Conservation (phyloP, 2,113 vertebrate genomes). For the Bubo scandiacus region DNA sequence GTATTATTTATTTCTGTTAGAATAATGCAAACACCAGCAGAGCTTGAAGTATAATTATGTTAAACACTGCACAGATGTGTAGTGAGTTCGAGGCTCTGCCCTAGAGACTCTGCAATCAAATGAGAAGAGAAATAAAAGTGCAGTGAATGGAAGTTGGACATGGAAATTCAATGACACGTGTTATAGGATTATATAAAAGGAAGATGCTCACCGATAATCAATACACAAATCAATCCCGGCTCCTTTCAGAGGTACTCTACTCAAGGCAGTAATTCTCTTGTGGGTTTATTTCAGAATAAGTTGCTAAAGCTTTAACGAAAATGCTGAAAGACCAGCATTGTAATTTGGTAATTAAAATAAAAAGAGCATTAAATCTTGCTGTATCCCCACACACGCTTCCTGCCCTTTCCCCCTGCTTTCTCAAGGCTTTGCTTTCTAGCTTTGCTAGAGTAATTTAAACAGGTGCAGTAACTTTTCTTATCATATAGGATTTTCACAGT, state of each 20-base stretch:
- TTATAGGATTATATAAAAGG: not conserved
- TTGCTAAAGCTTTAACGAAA: not conserved
- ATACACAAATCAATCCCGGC: not conserved
- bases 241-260: not conserved
- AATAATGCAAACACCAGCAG: not conserved
- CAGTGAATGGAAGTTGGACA: not conserved
- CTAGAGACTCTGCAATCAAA: slow-evolving; percentile 23
- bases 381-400: not conserved
- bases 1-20: slow-evolving; percentile 13
- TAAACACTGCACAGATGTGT: slow-evolving; percentile 33
- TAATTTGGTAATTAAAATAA: slow-evolving; percentile 4
- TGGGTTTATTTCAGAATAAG: not conserved
- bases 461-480: not conserved
- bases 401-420: not conserved
- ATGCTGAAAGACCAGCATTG: not conserved
- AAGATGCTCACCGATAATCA: slow-evolving; percentile 1
- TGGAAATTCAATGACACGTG: slow-evolving; percentile 6
- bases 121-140: slow-evolving; percentile 17
- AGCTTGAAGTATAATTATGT: slow-evolving; percentile 29
- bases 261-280: not conserved
- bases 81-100: slow-evolving; percentile 19
- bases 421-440: not conserved
- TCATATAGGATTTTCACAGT: not conserved
- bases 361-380: not conserved
- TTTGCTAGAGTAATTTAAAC: not conserved